These are phyloP conservation scores for Caligus rogercresseyi DNA, from an alignment of 1,140 invertebrate genomes.

Conservation along the genomic window DNA sequence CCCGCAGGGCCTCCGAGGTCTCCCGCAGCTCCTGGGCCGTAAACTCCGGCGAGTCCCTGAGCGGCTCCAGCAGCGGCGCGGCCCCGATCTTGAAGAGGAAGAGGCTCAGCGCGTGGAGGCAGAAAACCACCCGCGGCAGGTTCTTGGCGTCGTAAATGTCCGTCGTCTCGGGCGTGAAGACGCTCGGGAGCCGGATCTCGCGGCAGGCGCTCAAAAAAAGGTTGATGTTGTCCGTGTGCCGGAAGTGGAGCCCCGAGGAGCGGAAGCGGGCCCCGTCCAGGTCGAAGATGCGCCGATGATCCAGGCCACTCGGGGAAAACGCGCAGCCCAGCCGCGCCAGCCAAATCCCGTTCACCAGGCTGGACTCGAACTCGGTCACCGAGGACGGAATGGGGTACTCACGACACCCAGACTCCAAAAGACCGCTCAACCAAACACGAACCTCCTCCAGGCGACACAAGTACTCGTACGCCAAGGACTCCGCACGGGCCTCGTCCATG, in stretches of 20 bases:
- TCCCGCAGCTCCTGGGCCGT: conserved; percentile 52
- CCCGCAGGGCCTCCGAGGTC: conserved; percentile 49
- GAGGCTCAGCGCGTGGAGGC: conserved; percentile 57
- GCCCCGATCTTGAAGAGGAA: conserved; percentile 41
- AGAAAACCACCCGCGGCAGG: conserved; percentile 62
- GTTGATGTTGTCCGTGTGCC: conserved; percentile 72
- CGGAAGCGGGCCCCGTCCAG: conserved; percentile 46
- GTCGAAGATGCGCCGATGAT: conserved; percentile 56
- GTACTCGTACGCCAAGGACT: conserved; percentile 60
- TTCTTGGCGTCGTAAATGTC: conserved; percentile 72
- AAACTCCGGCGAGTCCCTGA: conserved; percentile 48
- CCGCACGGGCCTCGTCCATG: conserved; percentile 54
- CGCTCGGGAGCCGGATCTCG: conserved; percentile 49
- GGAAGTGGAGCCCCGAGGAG: conserved; percentile 40
- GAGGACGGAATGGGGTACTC: conserved; percentile 35
- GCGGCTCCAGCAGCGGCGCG: conserved; percentile 55
- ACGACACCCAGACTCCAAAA: conserved; percentile 41
- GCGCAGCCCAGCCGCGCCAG: conserved; percentile 57
- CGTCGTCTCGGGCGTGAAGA: conserved; percentile 67
- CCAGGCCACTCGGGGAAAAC: conserved; percentile 46
- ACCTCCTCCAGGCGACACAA: conserved; percentile 63
- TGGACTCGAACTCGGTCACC: conserved; percentile 54
- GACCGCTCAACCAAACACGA: conserved; percentile 54
- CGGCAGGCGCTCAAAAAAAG: conserved; percentile 52
- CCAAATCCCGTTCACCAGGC: conserved; percentile 56